Base-by-base conservation (phyloP, 1,140 invertebrate genomes). In the Orius insidiosus region DNA sequence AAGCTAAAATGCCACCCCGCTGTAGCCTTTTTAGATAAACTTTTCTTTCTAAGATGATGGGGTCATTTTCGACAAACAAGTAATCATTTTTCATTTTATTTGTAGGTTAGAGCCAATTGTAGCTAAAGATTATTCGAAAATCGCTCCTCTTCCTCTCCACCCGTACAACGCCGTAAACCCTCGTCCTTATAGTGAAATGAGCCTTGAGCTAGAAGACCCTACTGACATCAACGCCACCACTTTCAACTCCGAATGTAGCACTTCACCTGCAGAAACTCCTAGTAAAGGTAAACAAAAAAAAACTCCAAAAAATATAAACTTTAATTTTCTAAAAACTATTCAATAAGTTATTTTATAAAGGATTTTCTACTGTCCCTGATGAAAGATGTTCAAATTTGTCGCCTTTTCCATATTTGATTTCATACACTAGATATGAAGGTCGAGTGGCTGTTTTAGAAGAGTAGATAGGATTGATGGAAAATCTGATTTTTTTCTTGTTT, bases 21-120 rank as follows among this genome's bases (percentile, higher is more conserved):
- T n/a, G n/a, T n/a, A n/a, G n/a, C n/a, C n/a, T n/a, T n/a, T n/a
- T n/a, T n/a, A n/a, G n/a, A n/a, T n/a, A n/a, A n/a, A n/a, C n/a
- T n/a, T n/a, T n/a, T n/a, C n/a, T n/a, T n/a, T n/a, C n/a, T n/a
- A n/a, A n/a, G n/a, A n/a, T n/a, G n/a, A n/a, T n/a, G n/a, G n/a
- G n/a, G n/a, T n/a, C n/a, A n/a, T n/a, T n/a, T n/a, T n/a, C n/a
- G n/a, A n/a, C n/a, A n/a, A n/a, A n/a, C n/a, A n/a, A n/a, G n/a
- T n/a, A n/a, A n/a, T n/a, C n/a, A n/a, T n/a, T 36, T 36, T 36
- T 15, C n/a, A 7, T 33, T 48, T 52, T 43, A 47, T 39, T 52
- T 55, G 36, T 36, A 62, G 80, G 52, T 67, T 85, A 59, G 81
- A 85, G 59, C 81, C 81, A 35, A 61, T 85, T 15, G 62, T 82